phyloP scores from a whole-genome alignment of 2,888 invertebrate genomes.

The Erebia aethiops region DNA sequence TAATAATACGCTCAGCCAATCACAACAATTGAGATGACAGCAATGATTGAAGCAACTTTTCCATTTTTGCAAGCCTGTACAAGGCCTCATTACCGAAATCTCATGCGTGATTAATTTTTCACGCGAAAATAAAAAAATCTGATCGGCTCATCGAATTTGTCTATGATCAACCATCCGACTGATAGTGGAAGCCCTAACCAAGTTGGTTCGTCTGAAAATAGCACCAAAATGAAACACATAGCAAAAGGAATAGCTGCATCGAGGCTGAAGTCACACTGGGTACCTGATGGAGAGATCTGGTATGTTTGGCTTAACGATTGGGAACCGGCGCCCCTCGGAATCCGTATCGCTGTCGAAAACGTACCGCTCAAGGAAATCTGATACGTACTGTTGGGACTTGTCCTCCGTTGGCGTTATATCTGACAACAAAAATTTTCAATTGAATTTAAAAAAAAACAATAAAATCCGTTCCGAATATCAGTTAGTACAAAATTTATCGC shows the following conservation, averaged over 20 bases:
- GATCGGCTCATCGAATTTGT: too few relatives aligned
- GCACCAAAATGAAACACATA: background rate
- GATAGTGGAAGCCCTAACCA: too few relatives aligned
- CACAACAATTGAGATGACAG: too few relatives aligned
- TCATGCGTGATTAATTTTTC: too few relatives aligned
- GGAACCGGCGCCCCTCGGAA: constrained; percentile 81
- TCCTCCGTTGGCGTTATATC: constrained; percentile 74
- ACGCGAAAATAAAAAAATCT: too few relatives aligned
- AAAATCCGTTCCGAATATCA: background rate
- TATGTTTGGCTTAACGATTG: constrained; percentile 69
- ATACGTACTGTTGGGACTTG: constrained; percentile 75
- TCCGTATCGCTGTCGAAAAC: constrained; percentile 85
- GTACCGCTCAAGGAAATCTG: constrained; percentile 84
- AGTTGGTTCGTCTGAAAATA: background rate
- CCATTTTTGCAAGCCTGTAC: too few relatives aligned
- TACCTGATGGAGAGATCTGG: constrained; percentile 42
- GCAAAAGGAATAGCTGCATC: constrained; percentile 7
- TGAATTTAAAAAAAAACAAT: background rate
- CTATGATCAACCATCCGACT: too few relatives aligned
- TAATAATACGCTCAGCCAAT: too few relatives aligned
- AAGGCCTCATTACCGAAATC: too few relatives aligned
- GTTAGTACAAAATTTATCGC: too few relatives aligned
- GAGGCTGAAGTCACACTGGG: background rate
- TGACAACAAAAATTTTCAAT: constrained; percentile 39
- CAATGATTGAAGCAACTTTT: too few relatives aligned